Base-by-base conservation (phyloP, 2,113 vertebrate genomes). In the Parus major region DNA sequence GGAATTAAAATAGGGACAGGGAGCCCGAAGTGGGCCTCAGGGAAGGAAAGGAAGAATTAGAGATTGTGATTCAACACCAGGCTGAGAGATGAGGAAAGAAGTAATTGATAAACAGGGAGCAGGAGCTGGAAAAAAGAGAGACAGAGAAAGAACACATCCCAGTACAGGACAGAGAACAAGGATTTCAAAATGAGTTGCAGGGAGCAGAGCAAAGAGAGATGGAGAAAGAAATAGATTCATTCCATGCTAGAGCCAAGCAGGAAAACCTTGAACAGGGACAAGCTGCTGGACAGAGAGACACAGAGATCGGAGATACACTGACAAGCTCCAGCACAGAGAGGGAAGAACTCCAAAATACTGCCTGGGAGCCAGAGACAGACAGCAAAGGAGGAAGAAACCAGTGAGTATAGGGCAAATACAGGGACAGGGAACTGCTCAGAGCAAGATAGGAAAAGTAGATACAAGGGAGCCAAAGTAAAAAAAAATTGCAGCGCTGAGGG, bases 241-340 rank as follows among this genome's bases (percentile, higher is more conserved):
- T 52, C 72, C 17, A 18, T 77, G 17, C 22, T 36, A 44, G 14
- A 44, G 11, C 31, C 63, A 76, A 68, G 53, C 22, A 59, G 63
- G 27, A 76, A 68, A 33, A 47, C 65, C 47, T n/a, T 55, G 28
- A 63, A 70, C 28, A 79, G 12, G 64, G 47, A 61, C 29, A 17
- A 23, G 5, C 10, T 0, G 0, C 23, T 0, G 0, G 36, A 52
- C 47, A 60, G 55, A 39, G 46, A 46, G 28, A 47, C 11, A 25
- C 5, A 3, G 24, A 52, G 33, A 33, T 12, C 12, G 24, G 19
- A 86, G 28, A 61, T 78, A 78, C 39, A 39, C 27, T 0, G 0
- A 28, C 39, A 16, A 44, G n/a, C 20, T 53, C 19, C n/a, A 35
- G 12, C 7, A 41, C 29, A 63, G n/a, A 61, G 47, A 61, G 47